These are phyloP conservation scores for Scaptodrosophila latifasciaeformis DNA, from an alignment of 2,888 invertebrate species.

Conservation along the genomic window DNA sequence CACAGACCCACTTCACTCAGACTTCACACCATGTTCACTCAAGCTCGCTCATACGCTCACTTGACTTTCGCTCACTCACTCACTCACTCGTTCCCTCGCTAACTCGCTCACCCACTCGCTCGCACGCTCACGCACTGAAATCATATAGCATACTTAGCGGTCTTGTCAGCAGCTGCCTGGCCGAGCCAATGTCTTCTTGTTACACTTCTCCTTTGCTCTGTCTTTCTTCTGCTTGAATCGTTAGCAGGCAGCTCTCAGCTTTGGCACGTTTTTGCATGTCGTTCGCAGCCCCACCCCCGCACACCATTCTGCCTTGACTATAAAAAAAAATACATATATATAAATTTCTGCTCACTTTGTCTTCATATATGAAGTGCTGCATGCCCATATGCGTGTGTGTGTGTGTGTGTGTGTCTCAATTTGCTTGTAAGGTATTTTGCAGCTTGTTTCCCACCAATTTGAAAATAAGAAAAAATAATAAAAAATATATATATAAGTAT, in stretches of 20 bases:
- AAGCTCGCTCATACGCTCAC: constrained; percentile 6
- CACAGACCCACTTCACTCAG: not conserved
- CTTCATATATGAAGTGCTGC: no score
- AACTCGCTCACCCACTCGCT: no score
- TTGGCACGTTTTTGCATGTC: not conserved
- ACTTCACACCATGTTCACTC: constrained; percentile 2
- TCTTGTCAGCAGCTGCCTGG: not conserved
- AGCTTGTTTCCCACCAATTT: no score
- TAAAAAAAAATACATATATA: constrained; percentile 29
- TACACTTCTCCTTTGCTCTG: not conserved
- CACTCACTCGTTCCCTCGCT: no score
- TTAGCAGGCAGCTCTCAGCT: not conserved
- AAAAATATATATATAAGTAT: no score
- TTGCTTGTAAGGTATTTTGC: no score
- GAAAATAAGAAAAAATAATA: no score
- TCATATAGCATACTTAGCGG: constrained; percentile 15
- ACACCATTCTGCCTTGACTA: constrained; percentile 16
- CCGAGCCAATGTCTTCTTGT: no score
- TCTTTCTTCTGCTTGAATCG: not conserved
- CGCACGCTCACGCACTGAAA: constrained; percentile 3
- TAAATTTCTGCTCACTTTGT: no score
- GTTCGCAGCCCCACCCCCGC: not conserved
- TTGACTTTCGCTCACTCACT: constrained; percentile 10
- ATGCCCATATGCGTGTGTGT: not conserved
- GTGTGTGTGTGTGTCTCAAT: constrained; percentile 11